Evolutionary conservation across 2,888 invertebrate genomes (phyloP), one percentile per base, ranked within the genome.

Genomic region (Odontothrips loti): DNA sequence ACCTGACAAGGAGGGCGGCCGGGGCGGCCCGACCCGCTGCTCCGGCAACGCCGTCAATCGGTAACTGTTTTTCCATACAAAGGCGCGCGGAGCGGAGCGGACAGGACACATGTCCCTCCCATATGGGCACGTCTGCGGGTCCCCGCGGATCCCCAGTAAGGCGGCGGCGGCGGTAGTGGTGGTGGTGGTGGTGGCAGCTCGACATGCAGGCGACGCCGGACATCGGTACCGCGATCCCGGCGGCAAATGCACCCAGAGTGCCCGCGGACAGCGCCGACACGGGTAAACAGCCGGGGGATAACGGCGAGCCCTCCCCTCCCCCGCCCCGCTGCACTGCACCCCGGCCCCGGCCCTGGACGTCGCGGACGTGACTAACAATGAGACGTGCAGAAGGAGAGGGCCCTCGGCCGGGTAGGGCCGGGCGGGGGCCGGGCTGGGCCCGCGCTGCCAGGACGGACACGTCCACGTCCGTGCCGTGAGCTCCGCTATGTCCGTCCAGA

Each of bases 1-100:
- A 86, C 82, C 84, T 87, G 58, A 58, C 15, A 58, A 58, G 34
- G 15, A 75, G 68, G 27, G 58, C 51, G 51, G 17, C 51, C 51
- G 15, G 17, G 15, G 12, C 58, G 58, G 20, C 58, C n/a, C 58
- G 58, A 17, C 58, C 6, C 17, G 58, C 58, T 15, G 58, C 58
- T 12, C 51, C 51, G 51, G 68, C 23, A 9, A 4, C 68, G n/a
- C 68, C 68, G 27, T 75, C 68, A 75, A 75, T 75, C 68, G 68
- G 11, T 75, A 75, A 75, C 68, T 75, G 68, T 75, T 75, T 75
- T 75, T 75, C 68, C 68, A 75, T 75, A 75, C 68, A 75, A 75
- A 75, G 68, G 68, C 68, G 68, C 34, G 34, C 34, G 6, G n/a
- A 2, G 34, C 34, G 34, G 34, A 6, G 34, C 34, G 34, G 34